A percentile compares a stretch with the other conserved stretches of the same genome.
Conservation (phyloP, 2,797 vertebrate species). For the Sebastes itinus region DNA sequence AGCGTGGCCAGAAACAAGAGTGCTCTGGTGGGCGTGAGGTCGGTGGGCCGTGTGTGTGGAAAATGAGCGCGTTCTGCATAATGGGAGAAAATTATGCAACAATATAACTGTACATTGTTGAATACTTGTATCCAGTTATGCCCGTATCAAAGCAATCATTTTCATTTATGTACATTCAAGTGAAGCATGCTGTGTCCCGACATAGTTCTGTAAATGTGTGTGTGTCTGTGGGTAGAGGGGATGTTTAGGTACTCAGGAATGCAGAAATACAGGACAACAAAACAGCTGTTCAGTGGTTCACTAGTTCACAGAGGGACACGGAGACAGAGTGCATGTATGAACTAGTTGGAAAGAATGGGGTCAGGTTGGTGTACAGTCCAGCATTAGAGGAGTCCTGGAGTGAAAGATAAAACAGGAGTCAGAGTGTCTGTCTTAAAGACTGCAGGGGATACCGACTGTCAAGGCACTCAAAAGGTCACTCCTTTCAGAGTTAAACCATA, state of each 20-base stretch:
- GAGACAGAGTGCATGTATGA: background rate
- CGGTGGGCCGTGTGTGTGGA: background rate
- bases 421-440: background rate
- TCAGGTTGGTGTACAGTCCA: background rate
- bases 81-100: background rate
- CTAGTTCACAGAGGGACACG: conserved; percentile 13
- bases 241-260: conserved; percentile 51
- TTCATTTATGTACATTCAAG: background rate
- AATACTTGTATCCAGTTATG: background rate
- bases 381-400: background rate
- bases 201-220: background rate
- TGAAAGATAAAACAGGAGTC: conserved; percentile 25
- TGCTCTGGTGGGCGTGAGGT: background rate
- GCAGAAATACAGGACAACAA: conserved; percentile 28
- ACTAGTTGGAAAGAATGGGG: background rate
- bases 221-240: background rate
- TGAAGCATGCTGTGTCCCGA: background rate
- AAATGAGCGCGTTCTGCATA: background rate
- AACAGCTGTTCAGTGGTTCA: conserved; percentile 58
- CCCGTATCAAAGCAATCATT: background rate
- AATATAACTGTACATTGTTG: background rate
- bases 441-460: background rate
- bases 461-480: background rate
- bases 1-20: background rate
- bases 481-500: background rate